Evolutionary conservation across 1,140 invertebrate genomes (phyloP).

Genomic region (Drosophila littoralis): DNA sequence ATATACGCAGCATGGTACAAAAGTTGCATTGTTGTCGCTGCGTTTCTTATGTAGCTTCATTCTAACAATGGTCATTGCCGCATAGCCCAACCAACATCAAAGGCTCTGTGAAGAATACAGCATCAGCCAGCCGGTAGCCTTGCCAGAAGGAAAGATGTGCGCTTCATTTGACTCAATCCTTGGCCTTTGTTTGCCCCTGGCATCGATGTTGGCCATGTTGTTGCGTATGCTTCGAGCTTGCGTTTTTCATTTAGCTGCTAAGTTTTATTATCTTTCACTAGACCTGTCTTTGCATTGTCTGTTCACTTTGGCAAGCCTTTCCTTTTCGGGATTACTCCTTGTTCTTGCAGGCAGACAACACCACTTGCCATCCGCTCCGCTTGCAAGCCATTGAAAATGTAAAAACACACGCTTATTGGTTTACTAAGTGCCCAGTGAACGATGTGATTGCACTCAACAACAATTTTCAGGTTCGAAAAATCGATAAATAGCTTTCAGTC

Average conservation of each 20-base stretch:
- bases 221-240: conserved; percentile 49
- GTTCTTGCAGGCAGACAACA: conserved; percentile 28
- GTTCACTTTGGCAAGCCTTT: conserved; percentile 34
- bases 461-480: conserved; percentile 13
- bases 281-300: conserved; percentile 23
- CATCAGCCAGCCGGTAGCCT: conserved; percentile 15
- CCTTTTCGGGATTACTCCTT: conserved; percentile 29
- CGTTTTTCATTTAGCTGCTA: conserved; percentile 61
- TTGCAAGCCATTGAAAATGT: conserved; percentile 53
- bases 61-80: conserved; percentile 30
- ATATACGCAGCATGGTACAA: conserved; percentile 49
- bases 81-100: conserved; percentile 23
- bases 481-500: not conserved
- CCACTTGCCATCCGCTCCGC: conserved; percentile 37
- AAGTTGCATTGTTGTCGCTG: conserved; percentile 38
- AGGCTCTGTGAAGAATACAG: conserved; percentile 6
- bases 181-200: conserved; percentile 59
- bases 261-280: conserved; percentile 57
- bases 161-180: conserved; percentile 73
- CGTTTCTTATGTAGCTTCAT: conserved; percentile 4
- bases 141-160: conserved; percentile 37
- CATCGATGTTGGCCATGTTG: conserved; percentile 40
- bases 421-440: conserved; percentile 50
- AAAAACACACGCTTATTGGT: conserved; percentile 61
- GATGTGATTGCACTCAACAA: conserved; percentile 51